Base-by-base conservation (phyloP, 92 coral and sea anemone genomes). In the Micromussa lordhowensis region DNA sequence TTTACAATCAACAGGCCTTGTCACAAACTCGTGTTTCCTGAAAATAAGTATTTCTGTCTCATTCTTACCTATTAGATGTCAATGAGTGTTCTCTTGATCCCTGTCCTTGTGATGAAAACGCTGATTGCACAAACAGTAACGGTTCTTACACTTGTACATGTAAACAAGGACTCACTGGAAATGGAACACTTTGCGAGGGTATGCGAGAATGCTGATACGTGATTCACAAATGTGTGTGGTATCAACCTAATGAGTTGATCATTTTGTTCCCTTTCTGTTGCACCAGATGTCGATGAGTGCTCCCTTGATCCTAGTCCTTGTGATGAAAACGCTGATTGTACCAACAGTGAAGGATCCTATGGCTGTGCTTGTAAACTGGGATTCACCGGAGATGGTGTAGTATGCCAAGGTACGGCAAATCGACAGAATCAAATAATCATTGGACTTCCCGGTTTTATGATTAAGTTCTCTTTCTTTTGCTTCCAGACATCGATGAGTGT, bases 71-170 rank as follows among this genome's bases (percentile, higher is more conserved):
- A 4, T 58, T 74, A 93, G 94, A 91, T 26, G 77, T 87, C 29
- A 85, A 93, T 21, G 92, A 91, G 76, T 94, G 96, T 38, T 68
- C 75, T 49, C 79, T 68, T 24, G 86, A 54, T 3, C 3, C 83
- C 28, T 32, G 78, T 30, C 92, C 87, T 13, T 93, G 95, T 55
- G 85, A 93, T 49, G 84, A 31, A 4, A 87, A 93, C 78, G 92
- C 92, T 68, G 77, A 72, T 36, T 93, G 91, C 22, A 17, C 40
- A 73, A 93, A 90, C 90, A 90, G 51, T 58, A 82, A 87, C 18
- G 97, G 97, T 31, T 94, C 97, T 31, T 94, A 90, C 84, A 34
- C 31, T 32, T 94, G 97, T 68, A 35, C 63, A 24, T 94, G 97
- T 79, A 86, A 84, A 29, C 69, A 28, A 17, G 97, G 97, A 49